A percentile compares a stretch with the other conserved stretches of the same genome.
phyloP scores from a whole-genome alignment of 53 echinoderm and acorn worm genomes.

The Actinopyga echinites region DNA sequence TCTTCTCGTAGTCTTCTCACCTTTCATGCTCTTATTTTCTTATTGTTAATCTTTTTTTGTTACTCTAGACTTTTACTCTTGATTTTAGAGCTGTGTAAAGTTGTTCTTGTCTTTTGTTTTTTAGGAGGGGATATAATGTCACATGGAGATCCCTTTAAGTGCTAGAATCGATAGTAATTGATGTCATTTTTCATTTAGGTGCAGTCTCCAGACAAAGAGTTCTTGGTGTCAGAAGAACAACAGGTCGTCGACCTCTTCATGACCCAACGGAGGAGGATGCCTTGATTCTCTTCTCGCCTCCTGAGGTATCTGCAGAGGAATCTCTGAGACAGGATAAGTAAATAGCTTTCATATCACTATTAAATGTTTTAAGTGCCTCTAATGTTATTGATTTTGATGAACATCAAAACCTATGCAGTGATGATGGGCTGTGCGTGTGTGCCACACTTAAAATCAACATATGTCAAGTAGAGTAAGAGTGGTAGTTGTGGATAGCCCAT shows the following conservation, averaged over 20 bases:
- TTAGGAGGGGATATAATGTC: no score
- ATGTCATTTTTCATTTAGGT: constrained; percentile 38
- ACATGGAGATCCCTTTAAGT: no score
- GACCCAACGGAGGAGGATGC: constrained; percentile 96
- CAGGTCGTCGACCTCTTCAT: constrained; percentile 80
- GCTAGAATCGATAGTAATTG: no score
- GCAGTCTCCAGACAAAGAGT: constrained; percentile 62
- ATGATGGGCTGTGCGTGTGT: neutral
- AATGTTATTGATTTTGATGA: neutral
- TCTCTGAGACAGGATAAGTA: constrained; percentile 74
- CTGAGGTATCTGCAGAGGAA: constrained; percentile 77
- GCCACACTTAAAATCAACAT: neutral
- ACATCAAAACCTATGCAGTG: no score
- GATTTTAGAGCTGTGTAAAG: no score
- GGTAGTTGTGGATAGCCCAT: no score
- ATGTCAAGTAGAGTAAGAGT: neutral
- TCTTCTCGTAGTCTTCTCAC: no score
- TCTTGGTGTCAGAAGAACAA: constrained; percentile 82
- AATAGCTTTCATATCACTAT: neutral
- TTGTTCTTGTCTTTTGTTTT: no score
- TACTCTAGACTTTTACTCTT: no score
- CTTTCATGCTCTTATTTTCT: no score
- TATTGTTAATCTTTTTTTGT: no score
- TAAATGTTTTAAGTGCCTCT: no score
- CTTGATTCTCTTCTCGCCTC: constrained; percentile 79